phyloP scores from a whole-genome alignment of 1,140 invertebrate genomes.

The Drosophila tani region DNA sequence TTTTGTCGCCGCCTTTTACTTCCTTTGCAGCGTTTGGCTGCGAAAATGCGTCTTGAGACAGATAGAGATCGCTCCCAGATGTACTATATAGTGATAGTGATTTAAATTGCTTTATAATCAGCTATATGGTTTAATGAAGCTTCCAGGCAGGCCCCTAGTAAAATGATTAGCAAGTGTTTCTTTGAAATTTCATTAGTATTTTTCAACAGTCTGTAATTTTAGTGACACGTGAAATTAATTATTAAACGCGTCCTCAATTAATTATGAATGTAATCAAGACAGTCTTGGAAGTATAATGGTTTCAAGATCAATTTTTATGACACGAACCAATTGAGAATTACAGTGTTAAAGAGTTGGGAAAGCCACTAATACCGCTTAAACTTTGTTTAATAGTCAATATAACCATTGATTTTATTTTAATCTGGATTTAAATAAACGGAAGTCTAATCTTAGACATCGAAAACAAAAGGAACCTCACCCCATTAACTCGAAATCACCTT shows the following conservation, averaged over 20 bases:
- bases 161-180: not conserved
- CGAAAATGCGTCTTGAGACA: constrained; percentile 19
- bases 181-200: not conserved
- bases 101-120: constrained; percentile 13
- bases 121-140: not conserved
- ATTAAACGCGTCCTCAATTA: not conserved
- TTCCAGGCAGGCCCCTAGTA: constrained; percentile 8
- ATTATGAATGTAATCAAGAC: not conserved
- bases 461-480: constrained; percentile 8
- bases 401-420: not conserved
- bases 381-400: not conserved
- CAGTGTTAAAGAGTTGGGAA: not conserved
- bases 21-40: constrained; percentile 13
- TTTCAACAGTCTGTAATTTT: not conserved
- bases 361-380: not conserved
- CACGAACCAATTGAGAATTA: not conserved
- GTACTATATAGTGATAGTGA: not conserved
- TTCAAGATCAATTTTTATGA: not conserved
- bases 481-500: constrained; percentile 36
- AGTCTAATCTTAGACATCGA: constrained; percentile 3
- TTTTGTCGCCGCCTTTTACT: constrained; percentile 42
- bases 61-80: not conserved
- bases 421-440: constrained; percentile 5
- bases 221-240: not conserved
- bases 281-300: not conserved